phyloP scores from a whole-genome alignment of 1,140 invertebrate genomes.

The Penaeus indicus region DNA sequence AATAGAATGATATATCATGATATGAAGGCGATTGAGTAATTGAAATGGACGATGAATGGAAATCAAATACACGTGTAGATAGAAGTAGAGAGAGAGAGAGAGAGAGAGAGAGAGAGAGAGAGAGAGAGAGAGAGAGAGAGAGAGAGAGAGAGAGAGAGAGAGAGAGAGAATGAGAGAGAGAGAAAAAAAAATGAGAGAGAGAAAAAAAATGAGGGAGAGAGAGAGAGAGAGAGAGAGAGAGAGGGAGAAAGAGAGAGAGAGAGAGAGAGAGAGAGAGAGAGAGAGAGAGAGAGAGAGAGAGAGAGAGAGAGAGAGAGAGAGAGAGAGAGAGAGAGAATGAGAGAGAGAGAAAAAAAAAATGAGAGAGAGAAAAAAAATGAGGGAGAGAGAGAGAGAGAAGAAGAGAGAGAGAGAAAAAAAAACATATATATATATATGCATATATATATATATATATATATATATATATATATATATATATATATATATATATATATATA shows the following conservation, averaged over 20 bases:
- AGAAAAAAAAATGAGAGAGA: neutral
- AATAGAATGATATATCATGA: slow-evolving; percentile 24
- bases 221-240: neutral
- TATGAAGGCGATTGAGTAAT: slow-evolving; percentile 68
- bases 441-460: too few relatives aligned
- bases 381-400: too few relatives aligned
- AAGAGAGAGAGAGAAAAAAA: neutral
- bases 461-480: too few relatives aligned
- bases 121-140: neutral
- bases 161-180: too few relatives aligned
- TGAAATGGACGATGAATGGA: neutral
- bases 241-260: too few relatives aligned
- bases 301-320: neutral
- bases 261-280: neutral
- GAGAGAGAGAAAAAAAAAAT: neutral
- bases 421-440: too few relatives aligned
- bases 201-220: neutral
- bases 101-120: neutral
- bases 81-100: neutral
- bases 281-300: neutral
- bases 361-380: neutral
- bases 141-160: neutral
- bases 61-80: neutral
- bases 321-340: neutral
- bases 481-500: too few relatives aligned